phyloP scores from a whole-genome alignment of 2,797 vertebrate species.

The Avahi laniger region DNA sequence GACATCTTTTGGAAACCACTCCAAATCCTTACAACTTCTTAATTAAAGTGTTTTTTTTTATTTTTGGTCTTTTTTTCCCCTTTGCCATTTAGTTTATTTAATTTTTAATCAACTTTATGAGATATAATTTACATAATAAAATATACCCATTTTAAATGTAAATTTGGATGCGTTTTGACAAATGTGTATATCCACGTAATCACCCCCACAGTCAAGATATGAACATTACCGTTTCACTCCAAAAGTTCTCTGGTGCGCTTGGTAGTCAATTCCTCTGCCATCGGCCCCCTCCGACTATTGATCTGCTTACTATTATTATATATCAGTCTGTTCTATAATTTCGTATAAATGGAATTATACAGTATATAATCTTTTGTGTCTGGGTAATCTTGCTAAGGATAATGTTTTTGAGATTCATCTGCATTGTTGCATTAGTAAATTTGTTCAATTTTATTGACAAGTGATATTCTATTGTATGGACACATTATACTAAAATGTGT shows the following conservation, averaged over 20 bases:
- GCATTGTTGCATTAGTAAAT: background rate
- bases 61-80: background rate
- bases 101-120: background rate
- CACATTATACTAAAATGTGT: background rate
- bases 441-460: background rate
- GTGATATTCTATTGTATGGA: background rate
- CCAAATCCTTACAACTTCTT: background rate
- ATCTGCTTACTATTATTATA: background rate
- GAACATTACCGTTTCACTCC: background rate
- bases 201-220: background rate
- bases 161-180: background rate
- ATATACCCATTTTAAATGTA: background rate
- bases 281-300: background rate
- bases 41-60: background rate
- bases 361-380: background rate
- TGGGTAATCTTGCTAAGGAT: background rate
- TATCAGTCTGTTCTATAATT: background rate
- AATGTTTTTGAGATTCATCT: background rate
- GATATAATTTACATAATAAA: background rate
- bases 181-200: background rate
- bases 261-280: background rate
- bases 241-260: background rate
- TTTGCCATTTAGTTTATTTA: background rate
- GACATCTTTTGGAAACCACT: background rate
- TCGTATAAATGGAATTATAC: background rate